Evolutionary conservation across 53 echinoderm and acorn worm genomes (phyloP), one percentile per base, ranked within the genome.

Genomic region (Stichopus horrens): DNA sequence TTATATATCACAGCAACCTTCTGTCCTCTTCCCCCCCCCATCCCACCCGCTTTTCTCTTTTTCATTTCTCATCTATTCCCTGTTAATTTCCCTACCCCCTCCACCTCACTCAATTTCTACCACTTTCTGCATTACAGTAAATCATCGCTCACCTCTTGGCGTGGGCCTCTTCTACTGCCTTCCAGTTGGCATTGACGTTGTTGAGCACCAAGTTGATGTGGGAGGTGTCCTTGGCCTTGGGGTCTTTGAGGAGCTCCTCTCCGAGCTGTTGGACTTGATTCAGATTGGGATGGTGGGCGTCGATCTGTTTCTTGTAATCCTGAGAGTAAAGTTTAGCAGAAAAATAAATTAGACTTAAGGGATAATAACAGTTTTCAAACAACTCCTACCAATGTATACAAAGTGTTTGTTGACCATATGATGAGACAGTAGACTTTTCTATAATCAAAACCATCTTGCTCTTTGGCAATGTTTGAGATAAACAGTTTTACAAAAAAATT

Each of bases 171-270:
- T 99, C 94, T 9, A 92, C 77, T 6, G 95, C 90, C 92, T 96
- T 94, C 99, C 96, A 99, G 94, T 99, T 99, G 53, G 93, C 83
- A 79, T 96, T 93, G 58, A 99, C 99, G 77, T 99, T 99, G 77
- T 90, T 91, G 75, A 99, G 83, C 53, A 99, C 90, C 11, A 93
- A 90, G 9, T 93, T 94, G 76, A 99, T 93, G 10, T 99, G 93
- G 8, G 99, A 93, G 10, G 96, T 99, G 86, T 99, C 99, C 79
- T 93, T 93, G 68, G 96, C 96, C 55, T 94, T 95, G 52, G 93
- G 89, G 83, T 98, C 94, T 55, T 94, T 93, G 58, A 94, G 77
- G 53, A 99, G 90, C 63, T 94, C 96, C 37, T 98, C 96, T 5
- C 95, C 99, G 52, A 99, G 92, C 86, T 96, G 94, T 80, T 99